Base-by-base conservation (phyloP, 64 coral and sea anemone genomes). In the Stichodactyla helianthus region DNA sequence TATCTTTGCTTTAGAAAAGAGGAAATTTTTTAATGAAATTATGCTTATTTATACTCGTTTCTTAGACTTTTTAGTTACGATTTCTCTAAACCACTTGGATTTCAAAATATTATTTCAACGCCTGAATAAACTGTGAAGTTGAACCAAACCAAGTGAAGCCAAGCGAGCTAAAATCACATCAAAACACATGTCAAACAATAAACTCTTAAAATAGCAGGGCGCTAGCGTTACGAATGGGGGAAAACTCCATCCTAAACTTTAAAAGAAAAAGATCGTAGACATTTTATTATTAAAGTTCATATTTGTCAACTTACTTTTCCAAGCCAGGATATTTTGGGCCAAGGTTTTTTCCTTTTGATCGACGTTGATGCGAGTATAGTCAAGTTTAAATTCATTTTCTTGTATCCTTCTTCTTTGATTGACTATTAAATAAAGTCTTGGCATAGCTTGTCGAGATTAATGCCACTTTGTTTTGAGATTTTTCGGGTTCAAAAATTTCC, bases 341-440 rank as follows among this genome's bases (percentile, higher is more conserved):
- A 99, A 74, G 97, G 97, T 74, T 99, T 99, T 20, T 99, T 99
- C n/a, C 97, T 89, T 55, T 99, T 99, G 35, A 99, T 99, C 17
- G 90, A 89, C 25, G 93, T 90, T 50, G 93, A 95, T 20, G 93
- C 81, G 44, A 99, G 64, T 20, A 99, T 85, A 84, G 54, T 84
- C 54, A 84, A 51, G 55, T 84, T 35, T 35, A 84, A 84, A 63
- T 63, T 84, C 83, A 84, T 84, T 54, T 52, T 81, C 50, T n/a
- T 52, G 18, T 13, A 8, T 9, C 50, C n/a, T 52, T 53, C 13
- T 7, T 53, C 17, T 19, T 52, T n/a, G 19, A 53, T 13, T 20
- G 16, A 20, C 7, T 81, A 51, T 81, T 20, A 17, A 53, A 81
- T n/a, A 81, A 9, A 15, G 14, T 54, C 20, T 52, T 51, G 35